Base-by-base conservation (phyloP, 2,113 vertebrate species). In the Nothoprocta perdicaria region DNA sequence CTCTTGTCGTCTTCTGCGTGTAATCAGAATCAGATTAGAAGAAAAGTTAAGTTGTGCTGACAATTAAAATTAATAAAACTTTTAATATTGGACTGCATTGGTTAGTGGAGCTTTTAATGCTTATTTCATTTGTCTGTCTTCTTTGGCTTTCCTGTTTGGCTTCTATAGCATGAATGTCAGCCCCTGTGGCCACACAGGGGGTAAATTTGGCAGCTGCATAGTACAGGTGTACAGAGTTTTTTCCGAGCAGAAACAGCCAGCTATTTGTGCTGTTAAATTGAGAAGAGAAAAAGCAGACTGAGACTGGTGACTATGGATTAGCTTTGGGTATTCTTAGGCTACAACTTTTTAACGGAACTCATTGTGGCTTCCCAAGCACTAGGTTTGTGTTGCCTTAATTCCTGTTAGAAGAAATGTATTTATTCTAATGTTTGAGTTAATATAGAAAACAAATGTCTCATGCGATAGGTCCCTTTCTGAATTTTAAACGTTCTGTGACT, bases 81-180 rank as follows among this genome's bases (percentile, higher is more conserved):
- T 40, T 58, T 31, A 62, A 31, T 31, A 46, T 63, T 66, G 72
- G 75, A 43, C 81, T 21, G 21, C 14, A 91, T 60, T 35, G 88
- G 33, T 81, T 43, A 46, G 38, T 63, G 22, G 41, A 86, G 10
- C 60, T 53, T 83, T 80, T 62, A 9, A n/a, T 78, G 38, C 60
- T 24, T 79, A 0, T 85, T 86, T 35, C 14, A 91, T 94, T 86
- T 91, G 67, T 90, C 75, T 83, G 50, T 61, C 65, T 84, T 41
- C 27, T 92, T 62, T 92, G 81, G 57, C 78, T 95, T 22, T 61
- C 62, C 85, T 41, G 24, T 92, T 62, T 92, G 80, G 57, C 80
- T 95, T 22, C 41, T 79, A 4, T 31, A 31, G 2, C 50, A 33
- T 2, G 15, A 38, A 61, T 31, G 41, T 75, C 73, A 45, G 24